Conservation (phyloP, 2,888 invertebrate species). For the Zelleria hepariella region DNA sequence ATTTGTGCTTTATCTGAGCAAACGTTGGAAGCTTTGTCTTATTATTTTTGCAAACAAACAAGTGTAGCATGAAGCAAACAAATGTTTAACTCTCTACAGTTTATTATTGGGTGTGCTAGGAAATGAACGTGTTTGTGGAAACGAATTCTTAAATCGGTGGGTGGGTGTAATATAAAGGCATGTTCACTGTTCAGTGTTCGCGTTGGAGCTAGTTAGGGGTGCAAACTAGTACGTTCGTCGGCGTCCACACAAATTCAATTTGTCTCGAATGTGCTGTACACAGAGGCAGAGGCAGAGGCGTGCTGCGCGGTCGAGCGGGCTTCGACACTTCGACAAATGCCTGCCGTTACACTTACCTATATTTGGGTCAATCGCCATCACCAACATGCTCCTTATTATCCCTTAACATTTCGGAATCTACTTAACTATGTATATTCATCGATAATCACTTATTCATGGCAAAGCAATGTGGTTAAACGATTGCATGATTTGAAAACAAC, state of each 20-base stretch:
- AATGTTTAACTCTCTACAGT: background rate
- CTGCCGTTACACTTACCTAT: background rate
- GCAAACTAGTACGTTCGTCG: conserved; percentile 60
- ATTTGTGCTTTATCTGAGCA: background rate
- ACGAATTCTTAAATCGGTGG: conserved; percentile 9
- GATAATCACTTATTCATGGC: too few relatives aligned
- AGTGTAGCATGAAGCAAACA: background rate
- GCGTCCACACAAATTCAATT: conserved; percentile 66
- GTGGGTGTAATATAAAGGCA: conserved; percentile 44
- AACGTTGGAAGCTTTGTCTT: background rate
- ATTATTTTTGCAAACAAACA: background rate
- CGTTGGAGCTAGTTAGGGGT: conserved; percentile 66
- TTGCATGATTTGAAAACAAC: background rate
- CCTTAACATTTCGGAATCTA: too few relatives aligned
- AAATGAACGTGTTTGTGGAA: conserved; percentile 5
- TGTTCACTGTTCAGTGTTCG: conserved; percentile 49
- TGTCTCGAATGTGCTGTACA: conserved; percentile 46
- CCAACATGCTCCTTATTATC: background rate
- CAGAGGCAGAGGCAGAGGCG: background rate
- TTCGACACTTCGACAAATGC: conserved; percentile 13
- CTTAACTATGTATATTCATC: too few relatives aligned
- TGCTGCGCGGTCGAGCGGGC: conserved; percentile 21
- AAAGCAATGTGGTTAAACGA: too few relatives aligned
- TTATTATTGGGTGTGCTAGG: conserved; percentile 29
- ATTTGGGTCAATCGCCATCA: background rate